Conservation (phyloP, 2,888 invertebrate species). For the Eupelmus urozonus region DNA sequence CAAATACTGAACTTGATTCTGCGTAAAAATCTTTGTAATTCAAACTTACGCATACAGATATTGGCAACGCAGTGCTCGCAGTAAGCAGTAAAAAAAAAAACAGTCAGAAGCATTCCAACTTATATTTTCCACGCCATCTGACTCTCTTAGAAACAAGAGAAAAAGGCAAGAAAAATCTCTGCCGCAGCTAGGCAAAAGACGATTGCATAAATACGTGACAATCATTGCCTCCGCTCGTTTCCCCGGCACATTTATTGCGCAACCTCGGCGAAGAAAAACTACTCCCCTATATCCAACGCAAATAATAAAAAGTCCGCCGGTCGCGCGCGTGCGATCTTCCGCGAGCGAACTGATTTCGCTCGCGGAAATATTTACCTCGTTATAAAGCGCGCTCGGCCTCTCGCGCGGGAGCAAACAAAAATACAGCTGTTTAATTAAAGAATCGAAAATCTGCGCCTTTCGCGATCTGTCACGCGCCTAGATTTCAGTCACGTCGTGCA, state of each 20-base stretch:
- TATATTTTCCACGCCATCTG: no score
- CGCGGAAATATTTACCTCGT: constrained; percentile 13
- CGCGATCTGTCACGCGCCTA: constrained; percentile 43
- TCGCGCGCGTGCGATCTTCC: no score
- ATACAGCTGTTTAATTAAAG: constrained; percentile 21
- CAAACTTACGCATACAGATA: no score
- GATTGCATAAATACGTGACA: constrained; percentile 7
- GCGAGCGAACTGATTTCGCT: no score
- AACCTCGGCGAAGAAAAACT: neutral
- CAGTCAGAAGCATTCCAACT: no score
- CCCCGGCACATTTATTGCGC: neutral
- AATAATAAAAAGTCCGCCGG: neutral
- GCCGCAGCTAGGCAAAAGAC: no score
- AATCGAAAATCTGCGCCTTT: constrained; percentile 47
- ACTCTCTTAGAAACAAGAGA: neutral
- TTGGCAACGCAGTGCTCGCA: no score
- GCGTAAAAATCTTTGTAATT: no score
- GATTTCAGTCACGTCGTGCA: constrained; percentile 22
- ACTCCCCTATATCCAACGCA: neutral
- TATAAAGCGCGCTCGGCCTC: no score
- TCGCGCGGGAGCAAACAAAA: neutral
- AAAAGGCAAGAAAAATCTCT: neutral
- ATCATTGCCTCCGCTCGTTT: neutral
- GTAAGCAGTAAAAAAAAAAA: no score
- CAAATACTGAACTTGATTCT: no score